Evolutionary conservation across 1,140 invertebrate species (phyloP), one percentile per base, ranked within the genome.

Genomic region (Oscheius sp.): DNA sequence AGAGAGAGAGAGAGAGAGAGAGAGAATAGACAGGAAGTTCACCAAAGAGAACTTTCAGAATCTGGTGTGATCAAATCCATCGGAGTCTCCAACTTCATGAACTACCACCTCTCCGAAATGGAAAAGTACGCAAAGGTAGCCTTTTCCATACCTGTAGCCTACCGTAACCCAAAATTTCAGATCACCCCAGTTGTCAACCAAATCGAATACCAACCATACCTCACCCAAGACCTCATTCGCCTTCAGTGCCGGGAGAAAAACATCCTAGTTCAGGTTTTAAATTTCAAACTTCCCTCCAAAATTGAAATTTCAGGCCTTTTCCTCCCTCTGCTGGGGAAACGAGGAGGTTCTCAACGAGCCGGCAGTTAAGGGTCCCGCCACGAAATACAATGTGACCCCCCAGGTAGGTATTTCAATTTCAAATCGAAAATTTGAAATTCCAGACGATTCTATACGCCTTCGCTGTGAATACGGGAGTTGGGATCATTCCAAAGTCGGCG

Each of bases 71-170:
- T 93, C 1, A 89, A 87, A 82, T 88, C 90, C 3, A 91, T 93
- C 76, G 92, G 92, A 13, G 91, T 94, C 0, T 93, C 91, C 0
- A 94, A 94, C 85, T 94, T 91, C 79, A 90, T 88, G 31, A 84
- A 89, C 1, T 84, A 85, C 28, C 92, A 94, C 86, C 81, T 94
- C 0, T 80, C 88, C 77, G 88, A 92, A 74, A 84, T 94, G 35
- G 79, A 29, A 7, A 45, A 73, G 20, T 73, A 73, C 32, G 62
- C 70, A 1, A 73, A 73, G 62, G 32, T 65, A 38, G 13, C 7
- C 13, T 23, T 20, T 29, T 55, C 23, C 49, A 20, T 55, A 7
- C 15, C 7, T 23, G 15, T 55, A n/a, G n/a, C n/a, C n/a, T n/a
- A n/a, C n/a, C 28, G 15, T 55, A 4, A 55, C 49, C 49, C 7